Base-by-base conservation (phyloP, 2,113 vertebrate genomes). In the Junco hyemalis region DNA sequence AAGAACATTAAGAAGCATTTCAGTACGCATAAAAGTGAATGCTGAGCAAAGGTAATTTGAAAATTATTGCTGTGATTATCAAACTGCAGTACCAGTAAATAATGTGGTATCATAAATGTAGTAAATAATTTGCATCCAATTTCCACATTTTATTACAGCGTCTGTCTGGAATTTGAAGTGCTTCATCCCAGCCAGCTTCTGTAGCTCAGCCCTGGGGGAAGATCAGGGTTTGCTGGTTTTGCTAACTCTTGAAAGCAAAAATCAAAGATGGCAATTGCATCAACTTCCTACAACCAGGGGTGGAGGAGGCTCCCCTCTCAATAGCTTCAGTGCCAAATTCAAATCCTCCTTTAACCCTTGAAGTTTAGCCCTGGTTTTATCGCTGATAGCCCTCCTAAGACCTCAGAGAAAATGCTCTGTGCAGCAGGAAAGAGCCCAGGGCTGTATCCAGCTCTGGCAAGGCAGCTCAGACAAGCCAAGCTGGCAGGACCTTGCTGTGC, bases 111-210 rank as follows among this genome's bases (percentile, higher is more conserved):
- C 57, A 54, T 84, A 89, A 92, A 92, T 38, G 35, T 24, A 71
- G 83, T 93, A 91, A 95, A 93, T 90, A 87, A 85, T 95, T 92
- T 94, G 68, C 66, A 86, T 83, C 71, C 50, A 35, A 26, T 95
- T 94, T 90, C 79, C 74, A 82, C 82, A 35, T 91, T 90, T 96
- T 95, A 90, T 88, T 72, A 60, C 53, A 51, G 60, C 0, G 0
- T 81, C 87, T 84, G 57, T 87, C 93, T 91, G 61, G 85, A 94
- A 92, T 77, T 82, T 36, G 22, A 88, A 92, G 72, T 54, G 48
- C 66, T 72, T 40, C 50, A 61, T 82, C 54, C 45, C 53, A 59
- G 59, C 8, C 21, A 11, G 4, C 76, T 82, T 61, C 79, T 72
- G 40, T 56, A 92, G 63, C 50, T 88, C 38, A 79, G 50, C 33